Percentiles rank a stretch among this genome's conserved stretches.
These are phyloP conservation scores for Dicentrarchus labrax DNA, from an alignment of 2,113 vertebrate species.

Conservation along the genomic window DNA sequence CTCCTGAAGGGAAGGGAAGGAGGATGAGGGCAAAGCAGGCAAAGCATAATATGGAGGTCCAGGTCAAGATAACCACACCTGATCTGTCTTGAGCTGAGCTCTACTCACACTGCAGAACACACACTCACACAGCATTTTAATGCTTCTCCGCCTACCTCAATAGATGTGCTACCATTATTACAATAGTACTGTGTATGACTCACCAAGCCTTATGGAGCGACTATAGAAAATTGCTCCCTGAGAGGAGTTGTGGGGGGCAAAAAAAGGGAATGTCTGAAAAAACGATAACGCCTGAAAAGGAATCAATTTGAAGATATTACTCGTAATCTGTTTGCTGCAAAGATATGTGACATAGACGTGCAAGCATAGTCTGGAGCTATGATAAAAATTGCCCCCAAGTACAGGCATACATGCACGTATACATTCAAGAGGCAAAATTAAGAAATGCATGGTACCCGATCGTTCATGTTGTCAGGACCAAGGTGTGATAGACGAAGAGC, in stretches of 20 bases:
- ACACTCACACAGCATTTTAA: slow-evolving; percentile 72
- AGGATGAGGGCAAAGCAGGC: slow-evolving; percentile 42
- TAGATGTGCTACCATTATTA: slow-evolving; percentile 62
- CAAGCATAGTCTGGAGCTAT: slow-evolving; percentile 12
- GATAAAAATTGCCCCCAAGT: slow-evolving; percentile 51
- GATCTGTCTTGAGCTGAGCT: slow-evolving; percentile 66
- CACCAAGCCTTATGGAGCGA: slow-evolving; percentile 53
- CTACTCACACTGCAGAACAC: slow-evolving; percentile 54
- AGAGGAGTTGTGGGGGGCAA: slow-evolving; percentile 39
- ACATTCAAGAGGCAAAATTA: slow-evolving; percentile 35
- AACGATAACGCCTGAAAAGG: slow-evolving; percentile 59
- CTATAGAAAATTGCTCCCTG: slow-evolving; percentile 71
- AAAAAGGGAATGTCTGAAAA: slow-evolving; percentile 35
- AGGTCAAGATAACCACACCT: slow-evolving; percentile 72
- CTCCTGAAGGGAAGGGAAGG: background rate
- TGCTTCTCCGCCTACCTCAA: slow-evolving; percentile 51
- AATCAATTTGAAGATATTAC: slow-evolving; percentile 68
- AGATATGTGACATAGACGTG: slow-evolving; percentile 40
- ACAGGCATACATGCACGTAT: slow-evolving; percentile 5
- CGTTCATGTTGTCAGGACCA: slow-evolving; percentile 49
- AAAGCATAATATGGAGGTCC: slow-evolving; percentile 48
- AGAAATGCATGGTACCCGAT: slow-evolving; percentile 21
- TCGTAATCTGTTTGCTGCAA: slow-evolving; percentile 56
- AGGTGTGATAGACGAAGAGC: slow-evolving; percentile 54
- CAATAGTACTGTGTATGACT: slow-evolving; percentile 62